These are phyloP conservation scores for Phoenicopterus ruber DNA, from an alignment of 2,113 vertebrate genomes.

Conservation along the genomic window DNA sequence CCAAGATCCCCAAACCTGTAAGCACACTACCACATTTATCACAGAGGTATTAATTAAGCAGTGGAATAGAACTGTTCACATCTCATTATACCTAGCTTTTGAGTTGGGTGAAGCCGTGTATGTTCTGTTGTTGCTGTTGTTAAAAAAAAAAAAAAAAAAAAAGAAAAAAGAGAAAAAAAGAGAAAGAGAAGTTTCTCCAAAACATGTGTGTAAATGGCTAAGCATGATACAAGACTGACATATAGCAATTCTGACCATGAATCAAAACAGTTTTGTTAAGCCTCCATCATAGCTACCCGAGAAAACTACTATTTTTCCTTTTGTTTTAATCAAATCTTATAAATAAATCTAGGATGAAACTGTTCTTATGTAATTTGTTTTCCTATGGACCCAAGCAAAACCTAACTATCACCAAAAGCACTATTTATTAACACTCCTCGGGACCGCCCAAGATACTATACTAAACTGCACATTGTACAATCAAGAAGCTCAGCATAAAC, in stretches of 20 bases:
- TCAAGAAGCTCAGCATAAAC: not conserved
- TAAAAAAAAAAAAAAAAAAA: too few species aligned
- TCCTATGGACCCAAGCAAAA: not conserved
- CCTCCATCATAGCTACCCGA: not conserved
- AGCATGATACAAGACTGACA: not conserved
- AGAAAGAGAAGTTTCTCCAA: not conserved
- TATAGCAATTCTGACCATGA: not conserved
- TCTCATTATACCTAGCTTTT: not conserved
- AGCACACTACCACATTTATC: not conserved
- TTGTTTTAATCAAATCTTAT: not conserved
- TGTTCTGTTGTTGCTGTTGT: not conserved
- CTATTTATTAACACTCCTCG: not conserved
- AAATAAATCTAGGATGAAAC: not conserved
- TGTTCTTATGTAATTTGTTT: not conserved
- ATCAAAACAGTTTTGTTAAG: not conserved
- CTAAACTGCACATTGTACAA: not conserved
- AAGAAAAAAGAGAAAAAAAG: fast-evolving
- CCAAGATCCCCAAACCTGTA: not conserved
- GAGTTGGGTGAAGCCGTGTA: not conserved
- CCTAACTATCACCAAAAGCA: not conserved
- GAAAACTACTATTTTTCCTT: not conserved
- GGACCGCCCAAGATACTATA: not conserved
- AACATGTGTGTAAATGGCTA: not conserved
- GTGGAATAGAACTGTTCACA: not conserved
- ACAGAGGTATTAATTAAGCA: not conserved